Evolutionary conservation across 2,888 invertebrate genomes (phyloP), one percentile per base, ranked within the genome.

Genomic region (Tryphoninae sp.): DNA sequence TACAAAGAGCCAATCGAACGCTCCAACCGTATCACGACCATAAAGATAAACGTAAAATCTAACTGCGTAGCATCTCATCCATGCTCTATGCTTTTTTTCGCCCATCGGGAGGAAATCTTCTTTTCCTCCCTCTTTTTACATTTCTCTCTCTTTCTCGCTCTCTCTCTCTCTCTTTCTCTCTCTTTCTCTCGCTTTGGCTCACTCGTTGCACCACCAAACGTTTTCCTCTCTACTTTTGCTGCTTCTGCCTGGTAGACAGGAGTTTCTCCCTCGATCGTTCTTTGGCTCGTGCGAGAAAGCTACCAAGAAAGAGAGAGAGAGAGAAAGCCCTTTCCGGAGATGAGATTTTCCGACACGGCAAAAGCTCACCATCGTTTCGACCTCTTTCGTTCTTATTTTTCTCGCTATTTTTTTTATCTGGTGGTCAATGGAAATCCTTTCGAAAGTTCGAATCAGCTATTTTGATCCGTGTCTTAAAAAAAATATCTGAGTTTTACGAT

Each of bases 31-130:
- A 16, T 42, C 42, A 2, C 33, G 65, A 49, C 78, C n/a, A 84
- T 88, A 86, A 87, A 88, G 88, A 88, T 90, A 89, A 89, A 89
- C 89, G 86, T 91, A 90, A 91, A 90, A 90, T 89, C 88, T 88
- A 90, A 91, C 89, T 87, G 85, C 84, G 83, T 72, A 62, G 77
- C 78, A 16, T 64, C 62, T 45, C 19, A 49, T 53, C 22, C 58
- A 65, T 62, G 61, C 55, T 79, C 33, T 67, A 22, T 9, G 58
- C 53, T 72, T 64, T 77, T 82, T 77, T 72, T 65, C 61, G 62
- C 67, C n/a, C 51, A 69, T 49, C 59, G 58, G 55, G 61, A 68
- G 61, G 55, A 71, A 72, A 81, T 69, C 75, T 68, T 49, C 49
- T 16, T 16, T 69, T 40, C 58, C 23, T 7, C 45, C 33, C 6